Evolutionary conservation across 2,888 invertebrate genomes (phyloP), one percentile per base, ranked within the genome.

Genomic region (Agriopis leucophaearia): DNA sequence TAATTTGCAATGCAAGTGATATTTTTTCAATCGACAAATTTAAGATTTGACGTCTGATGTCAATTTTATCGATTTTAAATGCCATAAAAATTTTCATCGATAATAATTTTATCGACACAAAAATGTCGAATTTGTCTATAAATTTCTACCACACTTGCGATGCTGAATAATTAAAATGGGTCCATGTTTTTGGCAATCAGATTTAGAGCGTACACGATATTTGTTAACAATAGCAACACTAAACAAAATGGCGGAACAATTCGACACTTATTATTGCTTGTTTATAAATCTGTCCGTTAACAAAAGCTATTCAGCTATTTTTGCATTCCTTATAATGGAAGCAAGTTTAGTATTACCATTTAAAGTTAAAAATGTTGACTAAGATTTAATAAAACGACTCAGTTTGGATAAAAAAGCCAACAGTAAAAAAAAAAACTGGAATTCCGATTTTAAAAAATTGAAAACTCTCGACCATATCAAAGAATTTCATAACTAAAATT

Each of bases 261-360:
- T 62, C 54, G 69, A 69, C 55, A 66, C 48, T 55, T 64, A 66
- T 74, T 74, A 74, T 74, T 74, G 72, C 72, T 67, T 42, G 40
- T 59, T 18, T 50, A 61, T 70, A 63, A 16, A 40, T 55, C 40
- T 57, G 18, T 57, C 16, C 42, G 15, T 57, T 55, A 47, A 42
- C 54, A 40, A 55, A 62, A 61, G 50, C 44, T 48, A 59, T 51
- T 60, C 51, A 62, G 64, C 63, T 67, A 71, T 74, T 71, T 70
- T 76, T 73, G 85, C 86, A 78, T 86, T 89, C 86, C 89, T 77
- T 72, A 80, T 83, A 83, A 85, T 87, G 90, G 90, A 90, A 91
- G 91, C 90, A 87, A 89, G 81, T 44, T 42, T 38, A 13, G 42
- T 55, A 55, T 55, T 55, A 27, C 42, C 55, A 27, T 55, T 42